phyloP scores from a whole-genome alignment of 2,888 invertebrate species.

The Harmothoe impar region DNA sequence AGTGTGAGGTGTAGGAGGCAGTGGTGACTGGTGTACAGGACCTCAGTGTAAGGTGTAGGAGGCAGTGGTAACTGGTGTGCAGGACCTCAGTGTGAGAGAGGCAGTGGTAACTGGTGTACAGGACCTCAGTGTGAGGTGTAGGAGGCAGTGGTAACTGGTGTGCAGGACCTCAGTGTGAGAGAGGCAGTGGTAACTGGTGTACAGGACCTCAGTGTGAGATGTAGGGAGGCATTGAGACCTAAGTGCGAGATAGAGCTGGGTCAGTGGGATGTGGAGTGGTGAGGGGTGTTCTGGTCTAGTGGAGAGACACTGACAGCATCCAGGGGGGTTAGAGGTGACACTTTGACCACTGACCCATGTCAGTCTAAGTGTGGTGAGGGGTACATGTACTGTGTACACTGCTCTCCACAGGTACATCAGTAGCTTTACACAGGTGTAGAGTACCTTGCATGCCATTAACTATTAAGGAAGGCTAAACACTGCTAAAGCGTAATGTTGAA shows the following conservation, averaged over 20 bases:
- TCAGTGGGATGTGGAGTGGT: too few species aligned
- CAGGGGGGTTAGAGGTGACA: background rate
- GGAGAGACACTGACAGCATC: background rate
- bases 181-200: background rate
- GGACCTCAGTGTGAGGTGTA: background rate
- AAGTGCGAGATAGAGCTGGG: background rate
- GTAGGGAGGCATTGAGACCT: background rate
- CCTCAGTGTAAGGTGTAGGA: too few species aligned
- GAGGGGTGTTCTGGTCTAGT: background rate
- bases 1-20: too few species aligned
- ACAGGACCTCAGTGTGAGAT: background rate
- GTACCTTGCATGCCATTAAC: too few species aligned
- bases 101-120: too few species aligned
- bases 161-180: background rate
- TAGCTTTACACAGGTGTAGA: background rate
- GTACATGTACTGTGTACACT: background rate
- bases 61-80: too few species aligned
- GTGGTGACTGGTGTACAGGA: too few species aligned
- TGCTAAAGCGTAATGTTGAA: too few species aligned
- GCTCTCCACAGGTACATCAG: background rate
- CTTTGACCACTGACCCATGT: slow-evolving; percentile 1
- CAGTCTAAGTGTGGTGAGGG: background rate
- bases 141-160: too few species aligned
- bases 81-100: too few species aligned
- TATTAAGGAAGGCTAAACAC: too few species aligned